Evolutionary conservation across 2,113 vertebrate species (phyloP).

Genomic region (Pachycephala philippinensis): DNA sequence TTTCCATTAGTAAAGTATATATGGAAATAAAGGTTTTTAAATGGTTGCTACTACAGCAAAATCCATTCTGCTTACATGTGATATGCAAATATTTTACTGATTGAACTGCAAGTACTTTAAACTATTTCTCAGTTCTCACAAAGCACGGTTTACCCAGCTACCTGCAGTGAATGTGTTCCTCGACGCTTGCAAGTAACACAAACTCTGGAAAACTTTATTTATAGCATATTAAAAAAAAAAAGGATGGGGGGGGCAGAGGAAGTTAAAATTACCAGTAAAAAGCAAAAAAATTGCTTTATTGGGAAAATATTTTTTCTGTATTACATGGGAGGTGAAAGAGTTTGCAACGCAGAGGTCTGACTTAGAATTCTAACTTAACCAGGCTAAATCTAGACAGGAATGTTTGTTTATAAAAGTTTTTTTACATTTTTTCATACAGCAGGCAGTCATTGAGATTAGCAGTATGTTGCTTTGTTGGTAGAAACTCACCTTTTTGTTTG

Average conservation of each 20-base stretch:
- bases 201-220: background rate
- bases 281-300: background rate
- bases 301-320: background rate
- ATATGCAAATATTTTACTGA: background rate
- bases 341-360: background rate
- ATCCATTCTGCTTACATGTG: background rate
- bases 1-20: background rate
- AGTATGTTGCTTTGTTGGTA: background rate
- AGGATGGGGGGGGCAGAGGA: accelerated
- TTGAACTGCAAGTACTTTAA: background rate
- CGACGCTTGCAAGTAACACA: background rate
- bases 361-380: background rate
- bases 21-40: background rate
- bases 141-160: background rate
- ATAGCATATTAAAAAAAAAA: background rate
- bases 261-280: background rate
- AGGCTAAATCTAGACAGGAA: background rate
- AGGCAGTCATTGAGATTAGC: background rate
- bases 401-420: background rate
- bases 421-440: background rate
- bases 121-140: background rate
- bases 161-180: background rate
- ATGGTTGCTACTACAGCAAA: background rate
- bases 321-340: background rate
- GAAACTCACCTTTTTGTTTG: background rate